These are phyloP conservation scores for Pristionchus pacificus DNA, from an alignment of 1,140 invertebrate genomes.

Conservation along the genomic window DNA sequence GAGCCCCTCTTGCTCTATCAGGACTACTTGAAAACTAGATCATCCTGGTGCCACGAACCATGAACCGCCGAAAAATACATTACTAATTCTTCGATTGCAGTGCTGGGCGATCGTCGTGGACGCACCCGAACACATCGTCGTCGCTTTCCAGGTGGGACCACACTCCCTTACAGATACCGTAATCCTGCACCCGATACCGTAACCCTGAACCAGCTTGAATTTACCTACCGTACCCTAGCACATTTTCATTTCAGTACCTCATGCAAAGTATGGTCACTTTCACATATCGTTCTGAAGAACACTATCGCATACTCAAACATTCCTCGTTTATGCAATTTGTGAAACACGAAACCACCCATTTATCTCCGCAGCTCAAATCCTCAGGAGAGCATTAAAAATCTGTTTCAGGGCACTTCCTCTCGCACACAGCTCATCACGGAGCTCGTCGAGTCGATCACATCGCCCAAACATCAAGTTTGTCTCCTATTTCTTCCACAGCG, in stretches of 20 bases:
- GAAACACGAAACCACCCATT: background rate
- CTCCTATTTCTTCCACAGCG: background rate
- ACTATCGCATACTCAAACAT: background rate
- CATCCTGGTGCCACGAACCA: too few species aligned
- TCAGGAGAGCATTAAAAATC: too few species aligned
- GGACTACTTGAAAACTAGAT: too few species aligned
- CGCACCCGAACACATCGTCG: background rate
- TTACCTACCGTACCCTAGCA: too few species aligned
- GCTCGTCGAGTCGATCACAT: slow-evolving; percentile 25
- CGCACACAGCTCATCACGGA: slow-evolving; percentile 34
- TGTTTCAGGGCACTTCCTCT: slow-evolving; percentile 18
- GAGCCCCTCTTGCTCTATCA: too few species aligned
- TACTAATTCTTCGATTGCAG: background rate
- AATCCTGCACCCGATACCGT: too few species aligned
- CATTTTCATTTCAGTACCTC: too few species aligned
- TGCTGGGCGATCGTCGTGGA: background rate
- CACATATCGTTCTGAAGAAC: too few species aligned
- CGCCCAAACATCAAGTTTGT: slow-evolving; percentile 28
- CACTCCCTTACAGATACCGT: too few species aligned
- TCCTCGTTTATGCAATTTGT: background rate
- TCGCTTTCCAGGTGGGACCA: background rate
- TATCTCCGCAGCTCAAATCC: background rate
- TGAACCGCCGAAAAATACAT: too few species aligned
- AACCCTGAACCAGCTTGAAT: too few species aligned
- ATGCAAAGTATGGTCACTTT: too few species aligned